Evolutionary conservation across 2,797 vertebrate species (phyloP).

Genomic region (Melanotaenia trifasciata): DNA sequence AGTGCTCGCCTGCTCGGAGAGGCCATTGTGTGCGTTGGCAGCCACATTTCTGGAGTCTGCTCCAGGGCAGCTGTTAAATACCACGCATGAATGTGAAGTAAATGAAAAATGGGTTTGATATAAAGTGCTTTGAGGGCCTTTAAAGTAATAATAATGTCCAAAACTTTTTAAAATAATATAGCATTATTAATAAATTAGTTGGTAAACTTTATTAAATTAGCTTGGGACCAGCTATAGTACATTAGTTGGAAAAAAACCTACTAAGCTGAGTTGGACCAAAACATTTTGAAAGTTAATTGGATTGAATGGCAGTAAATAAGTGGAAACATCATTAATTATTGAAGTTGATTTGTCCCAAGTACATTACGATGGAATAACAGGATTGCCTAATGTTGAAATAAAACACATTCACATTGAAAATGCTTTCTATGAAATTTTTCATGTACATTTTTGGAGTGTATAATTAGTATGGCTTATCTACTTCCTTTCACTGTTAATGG

Average conservation of each 20-base stretch:
- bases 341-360: neutral
- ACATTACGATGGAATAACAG: neutral
- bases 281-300: neutral
- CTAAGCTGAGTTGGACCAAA: neutral
- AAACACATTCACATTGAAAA: too few relatives aligned
- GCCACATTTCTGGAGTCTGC: too few relatives aligned
- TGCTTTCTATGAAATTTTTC: too few relatives aligned
- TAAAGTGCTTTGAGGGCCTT: neutral
- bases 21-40: too few relatives aligned
- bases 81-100: neutral
- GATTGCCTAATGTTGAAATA: too few relatives aligned
- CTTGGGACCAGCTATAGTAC: neutral
- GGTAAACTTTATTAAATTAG: neutral
- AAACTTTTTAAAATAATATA: neutral
- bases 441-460: too few relatives aligned
- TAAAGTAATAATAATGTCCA: neutral
- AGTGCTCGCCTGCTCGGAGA: neutral
- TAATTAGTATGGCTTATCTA: too few relatives aligned
- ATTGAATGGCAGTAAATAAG: neutral
- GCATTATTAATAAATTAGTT: neutral
- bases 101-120: neutral
- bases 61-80: neutral
- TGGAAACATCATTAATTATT: neutral
- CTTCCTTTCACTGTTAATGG: too few relatives aligned
- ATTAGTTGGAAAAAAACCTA: neutral